These are phyloP conservation scores for Cerastis leucographa DNA, from an alignment of 2,888 invertebrate species.

Conservation along the genomic window DNA sequence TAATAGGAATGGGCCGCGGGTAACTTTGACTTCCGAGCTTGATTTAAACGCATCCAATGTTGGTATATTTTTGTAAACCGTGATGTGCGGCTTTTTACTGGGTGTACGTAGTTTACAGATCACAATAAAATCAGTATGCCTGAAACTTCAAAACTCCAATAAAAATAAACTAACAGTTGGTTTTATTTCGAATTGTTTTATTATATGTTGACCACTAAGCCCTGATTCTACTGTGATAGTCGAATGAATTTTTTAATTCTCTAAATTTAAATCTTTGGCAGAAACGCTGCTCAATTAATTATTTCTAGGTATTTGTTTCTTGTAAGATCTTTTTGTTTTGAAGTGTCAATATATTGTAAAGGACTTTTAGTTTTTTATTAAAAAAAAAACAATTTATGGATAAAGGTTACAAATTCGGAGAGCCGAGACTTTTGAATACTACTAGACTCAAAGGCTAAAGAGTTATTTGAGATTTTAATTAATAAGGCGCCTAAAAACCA, in stretches of 20 bases:
- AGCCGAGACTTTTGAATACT: neutral
- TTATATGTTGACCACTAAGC: neutral
- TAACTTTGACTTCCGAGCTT: neutral
- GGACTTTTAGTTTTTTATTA: neutral
- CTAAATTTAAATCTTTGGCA: neutral
- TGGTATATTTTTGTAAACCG: neutral
- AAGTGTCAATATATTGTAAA: neutral
- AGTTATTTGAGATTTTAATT: neutral
- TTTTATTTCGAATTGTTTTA: neutral
- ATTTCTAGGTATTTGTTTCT: neutral
- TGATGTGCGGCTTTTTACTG: neutral
- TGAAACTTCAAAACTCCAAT: neutral
- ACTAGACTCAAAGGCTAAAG: neutral
- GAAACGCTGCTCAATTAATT: neutral
- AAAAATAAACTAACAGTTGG: neutral
- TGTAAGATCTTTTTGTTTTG: neutral
- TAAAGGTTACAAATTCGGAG: neutral
- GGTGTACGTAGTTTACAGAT: neutral
- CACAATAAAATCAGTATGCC: neutral
- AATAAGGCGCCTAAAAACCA: too few species aligned
- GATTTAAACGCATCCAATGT: neutral
- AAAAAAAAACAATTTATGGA: neutral
- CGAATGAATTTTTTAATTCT: neutral
- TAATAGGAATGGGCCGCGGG: neutral
- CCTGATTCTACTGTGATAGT: conserved; percentile 23